phyloP scores from a whole-genome alignment of 2,888 invertebrate species.

The Dryocosmus kuriphilus region DNA sequence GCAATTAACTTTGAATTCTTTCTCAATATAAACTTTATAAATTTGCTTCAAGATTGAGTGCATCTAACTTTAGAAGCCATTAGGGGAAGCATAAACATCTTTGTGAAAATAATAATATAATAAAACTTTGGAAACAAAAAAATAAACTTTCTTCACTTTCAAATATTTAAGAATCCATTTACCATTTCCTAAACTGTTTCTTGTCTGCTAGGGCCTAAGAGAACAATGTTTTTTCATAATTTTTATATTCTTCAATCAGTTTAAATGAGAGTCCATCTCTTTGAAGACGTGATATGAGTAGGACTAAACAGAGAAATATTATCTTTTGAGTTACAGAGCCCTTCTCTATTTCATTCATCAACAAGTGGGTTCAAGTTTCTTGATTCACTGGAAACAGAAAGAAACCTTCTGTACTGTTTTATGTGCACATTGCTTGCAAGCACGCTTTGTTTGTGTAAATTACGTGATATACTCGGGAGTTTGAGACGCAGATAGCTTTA shows the following conservation, averaged over 20 bases:
- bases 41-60: not conserved
- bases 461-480: not conserved
- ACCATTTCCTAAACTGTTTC: not conserved
- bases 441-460: not conserved
- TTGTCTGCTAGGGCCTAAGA: too few relatives aligned
- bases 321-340: constrained; percentile 23
- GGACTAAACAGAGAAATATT: not conserved
- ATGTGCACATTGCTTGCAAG: not conserved
- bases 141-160: not conserved
- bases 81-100: not conserved
- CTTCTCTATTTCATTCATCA: constrained; percentile 5
- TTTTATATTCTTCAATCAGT: not conserved
- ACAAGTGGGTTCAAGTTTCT: constrained; percentile 28
- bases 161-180: not conserved
- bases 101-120: not conserved
- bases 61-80: not conserved
- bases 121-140: not conserved
- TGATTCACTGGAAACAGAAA: constrained; percentile 14
- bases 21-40: not conserved
- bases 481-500: not conserved
- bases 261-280: not conserved
- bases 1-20: not conserved
- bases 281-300: not conserved
- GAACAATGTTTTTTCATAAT: not conserved
- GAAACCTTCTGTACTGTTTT: not conserved